These are phyloP conservation scores for Oxygymnocypris stewartii DNA, from an alignment of 2,113 vertebrate species.

Conservation along the genomic window DNA sequence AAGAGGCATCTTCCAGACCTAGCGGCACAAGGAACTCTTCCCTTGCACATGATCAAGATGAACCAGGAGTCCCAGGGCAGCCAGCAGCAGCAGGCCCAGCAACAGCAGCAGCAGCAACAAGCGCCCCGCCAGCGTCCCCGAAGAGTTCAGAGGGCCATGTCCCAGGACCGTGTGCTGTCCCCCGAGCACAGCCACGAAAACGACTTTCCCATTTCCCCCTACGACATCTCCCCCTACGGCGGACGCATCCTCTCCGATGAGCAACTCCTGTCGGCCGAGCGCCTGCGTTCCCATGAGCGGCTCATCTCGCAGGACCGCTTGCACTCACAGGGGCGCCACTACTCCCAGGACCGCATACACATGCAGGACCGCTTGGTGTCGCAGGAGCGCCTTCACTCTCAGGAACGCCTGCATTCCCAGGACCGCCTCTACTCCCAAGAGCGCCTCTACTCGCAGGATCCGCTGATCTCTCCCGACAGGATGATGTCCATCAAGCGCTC, in stretches of 20 bases:
- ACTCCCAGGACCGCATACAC: slow-evolving; percentile 91
- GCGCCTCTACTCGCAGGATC: slow-evolving; percentile 92
- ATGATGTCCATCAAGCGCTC: slow-evolving; percentile 83
- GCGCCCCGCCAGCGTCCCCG: slow-evolving; percentile 85
- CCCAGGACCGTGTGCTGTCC: slow-evolving; percentile 93
- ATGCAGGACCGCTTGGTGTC: slow-evolving; percentile 91
- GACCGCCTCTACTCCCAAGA: slow-evolving; percentile 94
- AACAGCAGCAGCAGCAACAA: slow-evolving; percentile 66
- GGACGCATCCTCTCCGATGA: slow-evolving; percentile 91
- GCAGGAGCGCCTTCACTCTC: slow-evolving; percentile 83
- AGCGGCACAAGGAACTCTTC: slow-evolving; percentile 91
- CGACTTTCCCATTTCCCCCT: slow-evolving; percentile 79
- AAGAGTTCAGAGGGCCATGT: slow-evolving; percentile 94
- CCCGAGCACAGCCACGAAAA: slow-evolving; percentile 79
- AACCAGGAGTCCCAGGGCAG: slow-evolving; percentile 85
- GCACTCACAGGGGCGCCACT: slow-evolving; percentile 89
- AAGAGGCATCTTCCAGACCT: slow-evolving; percentile 93
- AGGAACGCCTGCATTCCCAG: slow-evolving; percentile 88
- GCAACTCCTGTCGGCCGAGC: slow-evolving; percentile 87
- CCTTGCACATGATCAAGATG: slow-evolving; percentile 93
- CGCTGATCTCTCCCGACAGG: slow-evolving; percentile 92
- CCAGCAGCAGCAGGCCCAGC: slow-evolving; percentile 62
- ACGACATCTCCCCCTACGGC: slow-evolving; percentile 78
- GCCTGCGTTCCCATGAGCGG: slow-evolving; percentile 81
- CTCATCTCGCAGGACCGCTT: slow-evolving; percentile 90